phyloP scores from a whole-genome alignment of 2,797 vertebrate genomes.

The Avahi laniger region DNA sequence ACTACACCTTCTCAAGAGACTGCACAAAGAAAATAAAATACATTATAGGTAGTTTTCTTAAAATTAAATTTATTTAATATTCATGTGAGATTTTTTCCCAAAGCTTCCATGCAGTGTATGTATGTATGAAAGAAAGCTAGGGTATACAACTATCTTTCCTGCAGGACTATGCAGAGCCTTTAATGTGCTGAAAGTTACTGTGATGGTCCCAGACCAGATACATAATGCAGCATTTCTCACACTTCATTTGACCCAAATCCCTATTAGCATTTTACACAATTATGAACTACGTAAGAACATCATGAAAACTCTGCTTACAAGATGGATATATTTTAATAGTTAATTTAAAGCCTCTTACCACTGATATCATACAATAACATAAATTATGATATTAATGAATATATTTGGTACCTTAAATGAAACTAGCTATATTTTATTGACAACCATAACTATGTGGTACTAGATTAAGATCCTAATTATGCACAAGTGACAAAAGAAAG shows the following conservation, averaged over 20 bases:
- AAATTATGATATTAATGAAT: constrained; percentile 30
- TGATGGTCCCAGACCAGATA: neutral
- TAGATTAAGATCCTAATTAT: constrained; percentile 10
- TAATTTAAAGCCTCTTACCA: neutral
- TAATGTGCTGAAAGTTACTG: neutral
- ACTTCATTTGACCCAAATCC: neutral
- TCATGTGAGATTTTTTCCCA: neutral
- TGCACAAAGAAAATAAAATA: constrained; percentile 26
- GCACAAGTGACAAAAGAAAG: neutral
- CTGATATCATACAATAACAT: neutral
- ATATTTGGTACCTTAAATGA: neutral
- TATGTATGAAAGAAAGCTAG: neutral
- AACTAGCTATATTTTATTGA: constrained; percentile 28
- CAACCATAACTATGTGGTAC: neutral
- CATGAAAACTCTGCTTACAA: neutral
- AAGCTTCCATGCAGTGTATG: neutral
- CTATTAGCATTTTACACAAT: neutral
- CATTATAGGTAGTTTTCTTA: neutral
- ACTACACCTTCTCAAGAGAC: neutral
- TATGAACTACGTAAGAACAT: neutral
- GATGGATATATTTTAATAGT: constrained; percentile 32
- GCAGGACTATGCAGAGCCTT: neutral
- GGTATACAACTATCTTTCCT: neutral
- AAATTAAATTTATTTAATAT: constrained; percentile 34
- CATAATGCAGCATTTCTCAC: neutral